Evolutionary conservation across 2,888 invertebrate species (phyloP).

Genomic region (Seira ritae): DNA sequence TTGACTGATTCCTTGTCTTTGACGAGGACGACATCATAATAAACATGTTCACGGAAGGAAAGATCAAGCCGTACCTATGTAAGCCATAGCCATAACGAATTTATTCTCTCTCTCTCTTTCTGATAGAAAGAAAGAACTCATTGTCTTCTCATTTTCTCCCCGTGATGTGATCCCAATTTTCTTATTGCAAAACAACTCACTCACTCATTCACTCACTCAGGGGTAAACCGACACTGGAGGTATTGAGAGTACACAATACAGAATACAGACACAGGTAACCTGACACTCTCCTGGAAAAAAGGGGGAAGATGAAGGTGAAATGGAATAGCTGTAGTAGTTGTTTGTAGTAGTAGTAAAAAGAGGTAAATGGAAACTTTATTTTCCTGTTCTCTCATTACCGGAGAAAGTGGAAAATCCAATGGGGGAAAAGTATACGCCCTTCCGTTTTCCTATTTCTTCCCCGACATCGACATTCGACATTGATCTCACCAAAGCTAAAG

Average conservation of each 20-base stretch:
- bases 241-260: background rate
- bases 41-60: background rate
- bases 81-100: slow-evolving; percentile 7
- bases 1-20: slow-evolving; percentile 53
- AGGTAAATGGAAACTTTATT: background rate
- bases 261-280: slow-evolving; percentile 35
- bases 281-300: slow-evolving; percentile 33
- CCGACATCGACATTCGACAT: background rate
- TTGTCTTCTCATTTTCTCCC: background rate
- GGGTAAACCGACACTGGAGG: background rate
- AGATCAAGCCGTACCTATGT: background rate
- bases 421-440: slow-evolving; percentile 43
- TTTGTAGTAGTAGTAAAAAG: background rate
- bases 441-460: slow-evolving; percentile 54
- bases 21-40: slow-evolving; percentile 1
- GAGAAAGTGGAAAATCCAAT: slow-evolving; percentile 18
- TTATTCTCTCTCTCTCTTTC: background rate
- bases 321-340: slow-evolving; percentile 20
- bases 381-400: background rate
- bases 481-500: background rate
- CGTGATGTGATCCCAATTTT: background rate
- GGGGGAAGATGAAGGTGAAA: slow-evolving; percentile 31
- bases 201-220: no score
- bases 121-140: no score
- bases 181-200: slow-evolving; percentile 16